Base-by-base conservation (phyloP, 2,113 vertebrate species). In the Epinephelus fuscoguttatus region DNA sequence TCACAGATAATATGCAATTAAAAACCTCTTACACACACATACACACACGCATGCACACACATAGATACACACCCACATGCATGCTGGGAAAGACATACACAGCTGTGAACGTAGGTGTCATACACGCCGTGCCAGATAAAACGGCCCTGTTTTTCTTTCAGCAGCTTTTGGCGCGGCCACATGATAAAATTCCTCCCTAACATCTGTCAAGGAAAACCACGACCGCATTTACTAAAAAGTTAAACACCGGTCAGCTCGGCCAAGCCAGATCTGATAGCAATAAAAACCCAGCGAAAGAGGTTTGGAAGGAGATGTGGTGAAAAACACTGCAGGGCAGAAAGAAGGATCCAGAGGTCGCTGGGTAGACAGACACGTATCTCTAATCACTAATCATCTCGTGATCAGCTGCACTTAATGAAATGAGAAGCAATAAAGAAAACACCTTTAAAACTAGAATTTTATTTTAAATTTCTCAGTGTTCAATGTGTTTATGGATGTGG, bases 141-240 rank as follows among this genome's bases (percentile, higher is more conserved):
- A 86, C 70, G 25, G 50, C 64, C 72, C 75, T 82, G 84, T 84
- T 93, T 89, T 87, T 86, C 72, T 88, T 92, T 76, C 8, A 78
- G 78, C 81, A 80, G 82, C 82, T 89, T 47, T 91, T 93, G 93
- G 91, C 91, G 33, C 70, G 0, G 80, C 88, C 45, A 73, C 87
- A 37, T 85, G 91, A 92, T 92, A 78, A 89, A 93, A 93, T 92
- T 94, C 91, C 89, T 93, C 80, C 61, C 73, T 50, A 90, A 92
- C 92, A 93, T 95, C 91, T 94, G 94, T 94, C 91, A 87, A 88
- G 91, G 88, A 94, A 92, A 94, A 90, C 91, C 87, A 89, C 89
- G 74, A 93, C 83, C 78, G 74, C 93, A 81, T 93, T 92, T 88
- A 89, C 90, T 89, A 75, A 80, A 93, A 93, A 83, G 91, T 91